phyloP scores from a whole-genome alignment of 2,888 invertebrate genomes.

The Heliconius cydno region DNA sequence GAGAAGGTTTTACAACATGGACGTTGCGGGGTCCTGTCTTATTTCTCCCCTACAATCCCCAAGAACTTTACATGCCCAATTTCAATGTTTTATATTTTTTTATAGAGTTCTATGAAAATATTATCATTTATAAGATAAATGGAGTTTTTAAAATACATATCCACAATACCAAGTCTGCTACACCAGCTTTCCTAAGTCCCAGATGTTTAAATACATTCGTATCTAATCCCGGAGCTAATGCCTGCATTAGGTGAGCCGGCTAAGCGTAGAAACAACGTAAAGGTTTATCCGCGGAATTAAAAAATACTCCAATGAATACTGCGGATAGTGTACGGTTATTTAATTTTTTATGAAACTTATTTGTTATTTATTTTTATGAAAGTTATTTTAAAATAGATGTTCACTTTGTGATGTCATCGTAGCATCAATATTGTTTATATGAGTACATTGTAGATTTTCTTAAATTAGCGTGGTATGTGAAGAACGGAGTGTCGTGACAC shows the following conservation, averaged over 20 bases:
- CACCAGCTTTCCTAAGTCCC: neutral
- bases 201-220: conserved; percentile 14
- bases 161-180: neutral
- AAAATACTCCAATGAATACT: neutral
- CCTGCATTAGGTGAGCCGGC: conserved; percentile 15
- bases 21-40: no score
- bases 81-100: no score
- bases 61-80: no score
- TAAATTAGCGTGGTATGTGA: neutral
- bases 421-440: no score
- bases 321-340: neutral
- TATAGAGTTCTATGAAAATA: neutral
- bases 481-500: neutral
- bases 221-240: conserved; percentile 21
- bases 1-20: no score
- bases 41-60: no score
- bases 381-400: neutral
- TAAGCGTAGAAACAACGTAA: neutral
- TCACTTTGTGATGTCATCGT: neutral
- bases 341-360: neutral
- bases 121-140: neutral
- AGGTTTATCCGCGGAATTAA: conserved; percentile 14
- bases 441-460: neutral
- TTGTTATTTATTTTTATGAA: neutral
- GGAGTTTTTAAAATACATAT: neutral